Conservation (phyloP, 1,140 invertebrate species). For the Drosophila tani region DNA sequence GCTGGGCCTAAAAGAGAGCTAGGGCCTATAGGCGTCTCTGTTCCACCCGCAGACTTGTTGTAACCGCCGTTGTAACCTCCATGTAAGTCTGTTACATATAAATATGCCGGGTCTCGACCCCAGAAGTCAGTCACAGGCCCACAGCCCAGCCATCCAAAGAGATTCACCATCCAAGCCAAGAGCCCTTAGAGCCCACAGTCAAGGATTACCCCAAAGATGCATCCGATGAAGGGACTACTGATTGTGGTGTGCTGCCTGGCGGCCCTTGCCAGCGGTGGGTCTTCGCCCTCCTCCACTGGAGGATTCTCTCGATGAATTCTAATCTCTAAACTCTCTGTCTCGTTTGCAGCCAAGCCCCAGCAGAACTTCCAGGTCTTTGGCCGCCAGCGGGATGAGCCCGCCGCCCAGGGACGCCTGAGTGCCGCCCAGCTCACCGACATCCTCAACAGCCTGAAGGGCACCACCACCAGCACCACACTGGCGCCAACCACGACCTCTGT, state of each 20-base stretch:
- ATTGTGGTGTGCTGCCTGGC: slow-evolving; percentile 69
- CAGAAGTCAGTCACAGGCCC: slow-evolving; percentile 67
- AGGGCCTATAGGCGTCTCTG: neutral
- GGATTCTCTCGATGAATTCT: too few species aligned
- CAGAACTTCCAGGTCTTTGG: slow-evolving; percentile 44
- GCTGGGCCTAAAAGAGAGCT: too few species aligned
- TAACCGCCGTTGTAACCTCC: neutral
- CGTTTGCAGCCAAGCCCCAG: slow-evolving; percentile 52
- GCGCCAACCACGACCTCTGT: slow-evolving; percentile 15
- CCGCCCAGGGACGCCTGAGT: slow-evolving; percentile 60
- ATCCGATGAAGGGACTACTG: slow-evolving; percentile 59
- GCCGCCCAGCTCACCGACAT: slow-evolving; percentile 58
- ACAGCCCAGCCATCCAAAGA: slow-evolving; percentile 53
- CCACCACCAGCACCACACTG: slow-evolving; percentile 2
- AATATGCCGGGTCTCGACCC: slow-evolving; percentile 56
- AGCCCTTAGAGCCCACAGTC: neutral
- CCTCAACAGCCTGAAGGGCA: slow-evolving; percentile 38
- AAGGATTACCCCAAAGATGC: slow-evolving; percentile 42
- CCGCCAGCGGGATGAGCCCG: slow-evolving; percentile 49
- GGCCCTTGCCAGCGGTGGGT: slow-evolving; percentile 50
- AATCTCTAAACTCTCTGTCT: neutral
- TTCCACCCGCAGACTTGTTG: slow-evolving; percentile 1
- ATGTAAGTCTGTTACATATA: slow-evolving; percentile 57
- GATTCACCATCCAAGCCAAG: slow-evolving; percentile 15
- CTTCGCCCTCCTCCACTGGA: too few species aligned